phyloP scores from a whole-genome alignment of 2,888 invertebrate species.

The Erebia epiphron region DNA sequence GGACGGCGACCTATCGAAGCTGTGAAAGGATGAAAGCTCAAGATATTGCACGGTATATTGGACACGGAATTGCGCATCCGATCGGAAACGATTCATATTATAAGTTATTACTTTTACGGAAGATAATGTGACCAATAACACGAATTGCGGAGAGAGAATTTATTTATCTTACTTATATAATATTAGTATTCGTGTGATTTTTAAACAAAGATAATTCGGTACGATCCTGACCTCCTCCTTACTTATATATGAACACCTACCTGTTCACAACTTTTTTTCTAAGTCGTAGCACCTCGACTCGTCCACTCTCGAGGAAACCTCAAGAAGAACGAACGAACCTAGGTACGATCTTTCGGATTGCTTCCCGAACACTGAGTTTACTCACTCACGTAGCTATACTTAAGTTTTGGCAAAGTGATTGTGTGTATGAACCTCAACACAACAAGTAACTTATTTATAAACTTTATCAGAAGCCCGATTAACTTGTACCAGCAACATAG shows the following conservation, averaged over 20 bases:
- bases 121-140: background rate
- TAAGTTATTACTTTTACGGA: slow-evolving; percentile 14
- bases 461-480: background rate
- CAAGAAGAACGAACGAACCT: too few relatives aligned
- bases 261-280: too few relatives aligned
- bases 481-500: background rate
- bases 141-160: background rate
- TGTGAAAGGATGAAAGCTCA: slow-evolving; percentile 23
- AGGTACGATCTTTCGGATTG: too few relatives aligned
- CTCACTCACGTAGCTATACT: too few relatives aligned
- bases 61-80: slow-evolving; percentile 17
- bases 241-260: too few relatives aligned
- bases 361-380: too few relatives aligned
- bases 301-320: too few relatives aligned
- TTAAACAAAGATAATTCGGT: too few relatives aligned
- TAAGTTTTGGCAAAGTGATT: too few relatives aligned
- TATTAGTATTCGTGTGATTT: background rate
- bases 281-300: too few relatives aligned
- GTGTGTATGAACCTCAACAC: background rate
- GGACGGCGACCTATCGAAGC: background rate
- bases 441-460: background rate
- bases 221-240: too few relatives aligned
- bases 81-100: slow-evolving; percentile 16
- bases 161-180: background rate
- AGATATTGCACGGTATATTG: slow-evolving; percentile 26